Percentiles rank a stretch among this genome's conserved stretches.
Conservation (phyloP, 2,888 invertebrate species). For the Lamellibrachia columna region DNA sequence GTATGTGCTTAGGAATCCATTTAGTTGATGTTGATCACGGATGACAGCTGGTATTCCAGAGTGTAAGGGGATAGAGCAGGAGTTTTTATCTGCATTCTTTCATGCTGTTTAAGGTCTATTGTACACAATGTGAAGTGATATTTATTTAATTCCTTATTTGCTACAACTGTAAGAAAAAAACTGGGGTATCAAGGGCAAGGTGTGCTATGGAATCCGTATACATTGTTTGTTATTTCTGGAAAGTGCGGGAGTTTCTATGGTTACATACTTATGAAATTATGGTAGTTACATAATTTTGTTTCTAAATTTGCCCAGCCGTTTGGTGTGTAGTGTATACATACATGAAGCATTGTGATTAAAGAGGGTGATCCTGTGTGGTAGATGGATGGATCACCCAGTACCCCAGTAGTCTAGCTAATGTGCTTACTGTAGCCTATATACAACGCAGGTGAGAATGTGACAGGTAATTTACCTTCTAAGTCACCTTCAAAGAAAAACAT, state of each 20-base stretch:
- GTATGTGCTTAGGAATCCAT: not conserved
- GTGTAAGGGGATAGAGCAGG: not conserved
- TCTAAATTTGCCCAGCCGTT: not conserved
- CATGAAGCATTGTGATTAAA: not conserved
- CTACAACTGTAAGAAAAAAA: not conserved
- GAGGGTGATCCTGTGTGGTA: no score
- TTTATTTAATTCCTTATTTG: not conserved
- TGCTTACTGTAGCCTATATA: not conserved
- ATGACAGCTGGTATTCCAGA: not conserved
- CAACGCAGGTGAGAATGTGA: not conserved
- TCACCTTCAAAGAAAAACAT: not conserved
- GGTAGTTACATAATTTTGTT: not conserved
- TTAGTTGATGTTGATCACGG: not conserved
- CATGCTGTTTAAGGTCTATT: not conserved
- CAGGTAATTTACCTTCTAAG: not conserved
- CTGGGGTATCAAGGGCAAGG: not conserved
- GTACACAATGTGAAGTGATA: not conserved
- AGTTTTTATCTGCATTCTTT: not conserved
- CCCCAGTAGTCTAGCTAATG: not conserved
- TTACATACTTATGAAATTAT: not conserved
- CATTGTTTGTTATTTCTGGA: not conserved
- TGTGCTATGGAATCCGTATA: no score
- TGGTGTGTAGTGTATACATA: not conserved
- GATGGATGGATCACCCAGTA: not conserved
- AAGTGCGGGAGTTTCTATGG: not conserved